Evolutionary conservation across 1,140 invertebrate genomes (phyloP), one percentile per base, ranked within the genome.

Genomic region (Hypsibius dujardini): DNA sequence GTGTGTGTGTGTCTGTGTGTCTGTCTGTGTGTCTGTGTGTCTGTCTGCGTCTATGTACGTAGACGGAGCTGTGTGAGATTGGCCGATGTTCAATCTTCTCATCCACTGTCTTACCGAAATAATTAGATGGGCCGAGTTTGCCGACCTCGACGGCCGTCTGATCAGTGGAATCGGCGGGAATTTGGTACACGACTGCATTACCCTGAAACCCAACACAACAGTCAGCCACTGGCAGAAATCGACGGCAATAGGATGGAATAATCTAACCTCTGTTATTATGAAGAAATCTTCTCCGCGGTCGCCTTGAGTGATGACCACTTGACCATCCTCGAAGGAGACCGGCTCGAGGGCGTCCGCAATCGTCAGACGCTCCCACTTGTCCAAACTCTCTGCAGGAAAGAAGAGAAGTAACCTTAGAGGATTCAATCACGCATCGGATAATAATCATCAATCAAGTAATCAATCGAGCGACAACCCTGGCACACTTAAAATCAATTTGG

Each of bases 281-380:
- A 82, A 84, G 78, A 84, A 84, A 73, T 84, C 83, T 72, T 84
- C 83, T 28, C 83, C 83, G 46, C 80, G 80, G 69, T 78, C 79
- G 45, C 82, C 83, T 74, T 84, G 83, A 73, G 79, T 78, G 3
- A 84, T 82, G 71, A 84, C 81, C 74, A 81, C 80, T 71, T 82
- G 77, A 50, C 81, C 81, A 73, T 82, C 80, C 72, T 83, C 81
- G 70, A 84, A 84, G 73, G 81, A 77, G 69, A 82, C 81, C 46
- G 80, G 79, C 73, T 84, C 83, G 72, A 84, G 75, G 62, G 83
- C 79, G 76, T 84, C 83, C 47, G 83, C 82, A 56, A 84, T 81
- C n/a, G 83, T 84, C 67, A 83, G 75, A 56, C 82, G 74, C 75
- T 84, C 83, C 83, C 83, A 84, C 75, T 83, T 82, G 75, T 84